A percentile compares a stretch with the other conserved stretches of the same genome.
phyloP scores from a whole-genome alignment of 1,140 invertebrate genomes.

The Aphelenchoides besseyi region DNA sequence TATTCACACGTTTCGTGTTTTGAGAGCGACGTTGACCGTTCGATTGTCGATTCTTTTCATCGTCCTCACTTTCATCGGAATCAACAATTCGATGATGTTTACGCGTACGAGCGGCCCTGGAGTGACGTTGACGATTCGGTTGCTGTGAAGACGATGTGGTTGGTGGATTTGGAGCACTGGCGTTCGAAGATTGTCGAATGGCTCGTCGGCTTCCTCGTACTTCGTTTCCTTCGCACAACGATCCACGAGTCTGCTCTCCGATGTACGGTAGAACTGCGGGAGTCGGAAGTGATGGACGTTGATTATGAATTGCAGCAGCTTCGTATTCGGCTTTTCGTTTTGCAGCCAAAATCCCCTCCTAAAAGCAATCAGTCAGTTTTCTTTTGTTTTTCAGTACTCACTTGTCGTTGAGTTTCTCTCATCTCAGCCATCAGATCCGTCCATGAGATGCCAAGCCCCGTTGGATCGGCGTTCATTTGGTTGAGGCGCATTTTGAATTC shows the following conservation, averaged over 20 bases:
- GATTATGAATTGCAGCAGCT: not conserved
- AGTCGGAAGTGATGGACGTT: not conserved
- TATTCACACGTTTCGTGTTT: too few relatives aligned
- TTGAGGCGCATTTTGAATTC: not conserved
- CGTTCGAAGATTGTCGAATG: not conserved
- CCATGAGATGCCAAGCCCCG: not conserved
- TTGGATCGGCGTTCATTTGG: constrained; percentile 17
- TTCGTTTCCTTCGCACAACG: not conserved
- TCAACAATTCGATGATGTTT: not conserved
- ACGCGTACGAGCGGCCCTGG: not conserved
- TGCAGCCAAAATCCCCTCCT: not conserved
- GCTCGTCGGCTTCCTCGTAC: not conserved
- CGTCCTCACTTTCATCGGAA: not conserved
- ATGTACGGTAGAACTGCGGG: not conserved
- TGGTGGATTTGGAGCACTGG: not conserved
- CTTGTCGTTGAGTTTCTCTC: not conserved
- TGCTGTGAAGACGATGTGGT: not conserved
- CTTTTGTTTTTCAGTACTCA: not conserved
- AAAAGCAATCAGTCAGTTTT: not conserved
- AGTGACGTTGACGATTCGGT: not conserved
- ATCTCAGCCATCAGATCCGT: constrained; percentile 1
- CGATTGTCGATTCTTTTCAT: not conserved
- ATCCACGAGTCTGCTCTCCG: not conserved
- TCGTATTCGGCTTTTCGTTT: not conserved
- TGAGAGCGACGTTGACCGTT: too few relatives aligned